Evolutionary conservation across 1,140 invertebrate genomes (phyloP).

Genomic region (Tetramorium alpestre): DNA sequence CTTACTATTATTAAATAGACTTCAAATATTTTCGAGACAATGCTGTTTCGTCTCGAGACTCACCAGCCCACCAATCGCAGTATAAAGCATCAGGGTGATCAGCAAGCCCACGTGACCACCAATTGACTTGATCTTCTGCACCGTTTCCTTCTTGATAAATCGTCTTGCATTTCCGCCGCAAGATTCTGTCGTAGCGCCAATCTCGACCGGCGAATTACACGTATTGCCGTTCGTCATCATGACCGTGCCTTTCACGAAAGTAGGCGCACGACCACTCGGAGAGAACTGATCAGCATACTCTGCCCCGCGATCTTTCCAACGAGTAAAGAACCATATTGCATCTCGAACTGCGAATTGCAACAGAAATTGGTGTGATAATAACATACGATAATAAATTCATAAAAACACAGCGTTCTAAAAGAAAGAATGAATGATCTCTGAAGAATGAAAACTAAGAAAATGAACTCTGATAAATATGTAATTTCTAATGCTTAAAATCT

Average conservation of each 20-base stretch:
- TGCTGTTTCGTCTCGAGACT: slow-evolving; percentile 72
- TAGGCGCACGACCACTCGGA: slow-evolving; percentile 23
- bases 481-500: background rate
- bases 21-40: background rate
- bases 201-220: background rate
- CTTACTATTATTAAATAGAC: background rate
- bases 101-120: slow-evolving; percentile 90
- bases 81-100: slow-evolving; percentile 90
- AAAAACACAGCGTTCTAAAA: background rate
- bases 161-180: background rate
- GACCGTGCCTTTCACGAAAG: background rate
- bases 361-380: background rate
- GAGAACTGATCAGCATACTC: slow-evolving; percentile 8
- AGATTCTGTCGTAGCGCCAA: background rate
- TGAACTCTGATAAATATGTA: background rate
- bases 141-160: slow-evolving; percentile 49
- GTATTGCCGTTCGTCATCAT: slow-evolving; percentile 8
- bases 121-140: slow-evolving; percentile 86
- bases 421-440: background rate
- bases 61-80: slow-evolving; percentile 91
- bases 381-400: background rate
- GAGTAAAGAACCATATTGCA: background rate
- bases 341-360: slow-evolving; percentile 4
- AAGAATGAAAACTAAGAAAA: background rate
- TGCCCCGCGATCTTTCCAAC: background rate